Percentiles rank a stretch among this genome's conserved stretches.
Conservation (phyloP, 2,113 vertebrate genomes). For the Passer montanus region DNA sequence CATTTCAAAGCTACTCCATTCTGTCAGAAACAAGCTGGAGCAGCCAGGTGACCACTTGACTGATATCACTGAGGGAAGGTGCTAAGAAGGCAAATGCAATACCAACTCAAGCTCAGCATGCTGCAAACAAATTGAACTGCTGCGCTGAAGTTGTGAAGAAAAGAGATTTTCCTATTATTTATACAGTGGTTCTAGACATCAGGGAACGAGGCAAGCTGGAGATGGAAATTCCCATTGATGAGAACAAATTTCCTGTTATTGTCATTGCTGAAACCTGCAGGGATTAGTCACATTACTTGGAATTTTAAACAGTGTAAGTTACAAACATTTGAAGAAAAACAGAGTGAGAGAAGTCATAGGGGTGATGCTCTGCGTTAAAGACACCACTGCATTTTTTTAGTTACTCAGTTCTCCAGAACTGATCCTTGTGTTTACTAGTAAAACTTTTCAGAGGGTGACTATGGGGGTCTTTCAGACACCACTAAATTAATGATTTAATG, state of each 20-base stretch:
- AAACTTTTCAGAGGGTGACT: not conserved
- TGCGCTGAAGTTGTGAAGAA: not conserved
- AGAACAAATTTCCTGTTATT: conserved; percentile 30
- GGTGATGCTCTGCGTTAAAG: not conserved
- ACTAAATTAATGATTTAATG: not conserved
- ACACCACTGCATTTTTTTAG: not conserved
- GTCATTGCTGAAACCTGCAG: not conserved
- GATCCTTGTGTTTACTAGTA: not conserved
- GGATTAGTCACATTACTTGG: conserved; percentile 5
- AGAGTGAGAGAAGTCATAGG: not conserved
- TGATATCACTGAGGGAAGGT: conserved; percentile 39
- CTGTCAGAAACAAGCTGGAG: conserved; percentile 53
- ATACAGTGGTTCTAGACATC: not conserved
- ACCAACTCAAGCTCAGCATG: not conserved
- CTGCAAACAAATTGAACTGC: conserved; percentile 43
- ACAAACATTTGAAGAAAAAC: not conserved
- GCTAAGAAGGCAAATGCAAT: conserved; percentile 43
- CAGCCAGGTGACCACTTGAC: not conserved
- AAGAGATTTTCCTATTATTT: conserved; percentile 45
- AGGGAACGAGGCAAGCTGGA: conserved; percentile 5
- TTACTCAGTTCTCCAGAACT: not conserved
- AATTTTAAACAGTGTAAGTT: not conserved
- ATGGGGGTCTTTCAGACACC: not conserved
- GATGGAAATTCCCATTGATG: conserved; percentile 30
- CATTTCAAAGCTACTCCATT: not conserved